These are phyloP conservation scores for Euthynnus affinis DNA, from an alignment of 2,797 vertebrate species.

Conservation along the genomic window DNA sequence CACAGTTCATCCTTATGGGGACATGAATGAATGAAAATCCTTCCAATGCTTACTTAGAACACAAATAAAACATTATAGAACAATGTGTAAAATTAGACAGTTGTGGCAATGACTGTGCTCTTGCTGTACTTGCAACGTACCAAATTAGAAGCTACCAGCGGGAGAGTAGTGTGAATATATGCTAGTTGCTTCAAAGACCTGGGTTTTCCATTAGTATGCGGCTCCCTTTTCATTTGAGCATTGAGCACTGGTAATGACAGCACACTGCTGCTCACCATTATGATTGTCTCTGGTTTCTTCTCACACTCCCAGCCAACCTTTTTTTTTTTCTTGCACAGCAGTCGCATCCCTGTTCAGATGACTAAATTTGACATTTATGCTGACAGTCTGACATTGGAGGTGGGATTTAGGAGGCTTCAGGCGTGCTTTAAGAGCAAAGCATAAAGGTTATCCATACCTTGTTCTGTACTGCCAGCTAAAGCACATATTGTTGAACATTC, in stretches of 20 bases:
- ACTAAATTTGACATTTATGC: slow-evolving; percentile 38
- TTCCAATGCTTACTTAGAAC: neutral
- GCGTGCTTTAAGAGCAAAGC: slow-evolving; percentile 14
- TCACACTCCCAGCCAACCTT: neutral
- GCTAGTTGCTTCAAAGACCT: slow-evolving; percentile 37
- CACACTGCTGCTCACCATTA: slow-evolving; percentile 28
- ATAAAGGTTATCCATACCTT: slow-evolving; percentile 43
- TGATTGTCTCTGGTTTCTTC: slow-evolving; percentile 24
- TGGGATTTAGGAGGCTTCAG: slow-evolving; percentile 17
- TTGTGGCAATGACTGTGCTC: neutral
- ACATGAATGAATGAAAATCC: no score
- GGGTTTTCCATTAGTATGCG: slow-evolving; percentile 15
- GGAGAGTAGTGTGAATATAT: slow-evolving; percentile 3
- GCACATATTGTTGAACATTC: neutral
- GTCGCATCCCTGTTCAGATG: slow-evolving; percentile 15
- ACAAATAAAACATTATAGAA: neutral
- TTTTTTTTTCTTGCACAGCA: neutral
- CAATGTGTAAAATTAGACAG: slow-evolving; percentile 6
- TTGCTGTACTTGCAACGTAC: slow-evolving; percentile 18
- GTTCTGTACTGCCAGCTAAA: slow-evolving; percentile 11
- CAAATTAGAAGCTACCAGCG: slow-evolving; percentile 35
- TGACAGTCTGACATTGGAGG: slow-evolving; percentile 21
- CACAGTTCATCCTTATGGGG: no score
- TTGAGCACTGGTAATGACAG: slow-evolving; percentile 32
- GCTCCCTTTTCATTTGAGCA: slow-evolving; percentile 21